Conservation (phyloP, 1,140 invertebrate species). For the Meteorus sp. region DNA sequence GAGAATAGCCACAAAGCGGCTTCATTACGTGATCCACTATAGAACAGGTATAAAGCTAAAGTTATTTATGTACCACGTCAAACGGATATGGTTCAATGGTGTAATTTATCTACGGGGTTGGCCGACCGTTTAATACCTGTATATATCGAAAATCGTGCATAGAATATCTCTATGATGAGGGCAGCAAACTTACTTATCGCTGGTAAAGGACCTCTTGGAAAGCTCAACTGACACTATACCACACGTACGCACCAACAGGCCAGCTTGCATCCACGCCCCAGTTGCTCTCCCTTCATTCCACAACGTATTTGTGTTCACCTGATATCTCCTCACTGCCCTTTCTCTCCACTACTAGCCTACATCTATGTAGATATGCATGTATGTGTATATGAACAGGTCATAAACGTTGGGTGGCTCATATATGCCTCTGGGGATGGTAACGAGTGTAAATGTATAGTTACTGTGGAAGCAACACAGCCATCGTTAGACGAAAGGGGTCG, state of each 20-base stretch:
- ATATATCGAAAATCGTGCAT: too few species aligned
- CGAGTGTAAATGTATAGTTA: too few species aligned
- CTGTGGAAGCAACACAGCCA: too few species aligned
- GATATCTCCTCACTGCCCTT: too few species aligned
- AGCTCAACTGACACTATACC: not conserved
- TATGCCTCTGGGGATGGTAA: not conserved
- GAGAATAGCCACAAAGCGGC: conserved; percentile 14
- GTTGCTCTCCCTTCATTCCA: too few species aligned
- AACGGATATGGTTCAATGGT: not conserved
- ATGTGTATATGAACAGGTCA: not conserved
- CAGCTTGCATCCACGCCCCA: too few species aligned
- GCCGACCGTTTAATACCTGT: not conserved
- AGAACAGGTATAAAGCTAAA: not conserved
- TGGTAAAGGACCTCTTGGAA: conserved; percentile 8
- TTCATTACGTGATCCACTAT: conserved; percentile 4
- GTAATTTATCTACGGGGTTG: conserved; percentile 12
- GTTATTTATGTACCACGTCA: not conserved
- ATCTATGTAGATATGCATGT: too few species aligned
- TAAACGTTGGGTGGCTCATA: not conserved
- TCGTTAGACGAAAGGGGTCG: too few species aligned
- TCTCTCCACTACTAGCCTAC: too few species aligned
- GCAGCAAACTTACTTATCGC: conserved; percentile 10
- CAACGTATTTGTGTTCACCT: too few species aligned
- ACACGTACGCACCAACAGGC: too few species aligned
- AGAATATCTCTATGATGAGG: too few species aligned